Conservation (phyloP, 1,140 invertebrate species). For the Leptestheria dahalacensis region DNA sequence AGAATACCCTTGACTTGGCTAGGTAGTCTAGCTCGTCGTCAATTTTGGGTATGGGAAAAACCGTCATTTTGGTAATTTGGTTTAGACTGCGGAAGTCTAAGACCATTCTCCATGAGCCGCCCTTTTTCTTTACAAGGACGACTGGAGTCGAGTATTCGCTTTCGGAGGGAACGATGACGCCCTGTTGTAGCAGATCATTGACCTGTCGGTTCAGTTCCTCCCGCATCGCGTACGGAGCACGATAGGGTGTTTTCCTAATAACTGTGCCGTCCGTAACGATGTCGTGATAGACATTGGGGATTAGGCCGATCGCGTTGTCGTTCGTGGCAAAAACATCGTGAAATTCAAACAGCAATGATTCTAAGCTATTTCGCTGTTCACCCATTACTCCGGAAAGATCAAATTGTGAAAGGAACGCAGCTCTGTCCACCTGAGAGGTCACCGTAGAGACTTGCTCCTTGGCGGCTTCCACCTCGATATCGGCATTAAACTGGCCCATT, state of each 20-base stretch:
- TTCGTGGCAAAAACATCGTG: background rate
- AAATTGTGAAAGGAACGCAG: background rate
- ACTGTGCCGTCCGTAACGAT: background rate
- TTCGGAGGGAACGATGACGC: background rate
- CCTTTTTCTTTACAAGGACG: background rate
- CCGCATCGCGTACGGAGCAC: background rate
- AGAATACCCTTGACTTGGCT: background rate
- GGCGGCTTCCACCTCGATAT: background rate
- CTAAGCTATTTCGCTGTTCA: background rate
- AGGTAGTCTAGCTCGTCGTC: background rate
- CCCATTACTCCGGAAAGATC: background rate
- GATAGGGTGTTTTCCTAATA: background rate
- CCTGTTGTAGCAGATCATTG: background rate
- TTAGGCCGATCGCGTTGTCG: background rate
- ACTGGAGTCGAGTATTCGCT: background rate
- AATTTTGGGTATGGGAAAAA: background rate
- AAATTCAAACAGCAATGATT: background rate
- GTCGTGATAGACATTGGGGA: background rate
- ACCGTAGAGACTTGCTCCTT: background rate
- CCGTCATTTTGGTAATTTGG: background rate
- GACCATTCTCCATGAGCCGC: background rate
- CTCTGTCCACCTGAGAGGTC: background rate
- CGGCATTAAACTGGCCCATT: background rate
- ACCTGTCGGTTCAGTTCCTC: background rate
- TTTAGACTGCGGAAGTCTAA: background rate